Conservation (phyloP, 1,140 invertebrate genomes). For the Aphaenogaster floridana region DNA sequence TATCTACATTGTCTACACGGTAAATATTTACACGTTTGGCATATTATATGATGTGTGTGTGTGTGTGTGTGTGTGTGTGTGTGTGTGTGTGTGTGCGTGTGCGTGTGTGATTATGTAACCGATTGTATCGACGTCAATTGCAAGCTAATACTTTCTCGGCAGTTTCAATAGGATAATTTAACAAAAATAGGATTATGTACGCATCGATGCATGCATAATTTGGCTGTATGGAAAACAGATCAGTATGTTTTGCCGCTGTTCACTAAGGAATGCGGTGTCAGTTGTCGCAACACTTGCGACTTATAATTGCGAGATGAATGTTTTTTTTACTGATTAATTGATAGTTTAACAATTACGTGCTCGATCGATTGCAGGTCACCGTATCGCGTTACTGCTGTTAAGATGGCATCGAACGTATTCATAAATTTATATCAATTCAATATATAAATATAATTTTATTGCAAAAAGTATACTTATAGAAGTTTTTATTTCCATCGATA, state of each 20-base stretch:
- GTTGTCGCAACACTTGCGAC: constrained; percentile 35
- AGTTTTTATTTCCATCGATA: background rate
- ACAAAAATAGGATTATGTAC: constrained; percentile 43
- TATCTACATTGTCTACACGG: constrained; percentile 12
- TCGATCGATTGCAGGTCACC: background rate
- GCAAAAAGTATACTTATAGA: background rate
- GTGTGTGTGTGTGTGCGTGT: too few species aligned
- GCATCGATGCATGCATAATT: constrained; percentile 32
- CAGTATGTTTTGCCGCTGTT: background rate
- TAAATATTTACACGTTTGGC: constrained; percentile 54
- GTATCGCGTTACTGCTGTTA: background rate
- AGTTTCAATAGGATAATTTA: constrained; percentile 52
- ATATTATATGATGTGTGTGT: background rate
- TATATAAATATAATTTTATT: background rate
- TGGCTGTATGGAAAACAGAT: background rate
- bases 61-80: background rate
- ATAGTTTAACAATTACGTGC: constrained; percentile 36
- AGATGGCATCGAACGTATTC: background rate
- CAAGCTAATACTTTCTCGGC: constrained; percentile 14
- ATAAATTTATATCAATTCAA: background rate
- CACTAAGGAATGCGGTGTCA: constrained; percentile 22
- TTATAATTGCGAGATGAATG: background rate
- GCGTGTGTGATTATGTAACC: background rate
- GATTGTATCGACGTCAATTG: constrained; percentile 16
- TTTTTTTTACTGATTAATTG: constrained; percentile 8